phyloP scores from a whole-genome alignment of 1,140 invertebrate genomes.

The Gryllus bimaculatus region DNA sequence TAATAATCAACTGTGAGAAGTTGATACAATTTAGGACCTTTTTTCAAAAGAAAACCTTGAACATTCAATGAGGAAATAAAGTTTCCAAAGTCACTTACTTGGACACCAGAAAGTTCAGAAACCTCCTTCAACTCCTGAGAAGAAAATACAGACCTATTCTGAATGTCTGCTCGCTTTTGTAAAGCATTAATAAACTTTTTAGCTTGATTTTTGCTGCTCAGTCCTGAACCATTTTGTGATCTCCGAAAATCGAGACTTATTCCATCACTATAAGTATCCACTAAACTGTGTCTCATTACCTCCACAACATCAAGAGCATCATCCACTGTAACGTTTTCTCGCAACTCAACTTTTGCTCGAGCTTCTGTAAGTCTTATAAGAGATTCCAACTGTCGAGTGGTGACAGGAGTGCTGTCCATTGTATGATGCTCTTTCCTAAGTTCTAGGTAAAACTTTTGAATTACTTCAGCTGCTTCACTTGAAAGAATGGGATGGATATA shows the following conservation, averaged over 20 bases:
- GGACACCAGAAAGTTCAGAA: conserved; percentile 50
- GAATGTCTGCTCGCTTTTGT: conserved; percentile 48
- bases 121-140: conserved; percentile 65
- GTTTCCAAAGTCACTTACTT: conserved; percentile 45
- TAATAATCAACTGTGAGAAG: conserved; percentile 35
- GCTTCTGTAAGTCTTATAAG: conserved; percentile 80
- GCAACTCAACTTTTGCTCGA: conserved; percentile 72
- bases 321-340: conserved; percentile 61
- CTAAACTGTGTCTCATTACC: conserved; percentile 71
- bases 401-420: conserved; percentile 58
- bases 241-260: conserved; percentile 58
- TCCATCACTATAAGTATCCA: conserved; percentile 63
- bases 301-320: conserved; percentile 84
- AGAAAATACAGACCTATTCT: conserved; percentile 61
- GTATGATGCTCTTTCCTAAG: conserved; percentile 57
- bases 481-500: conserved; percentile 76
- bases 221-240: conserved; percentile 62
- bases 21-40: conserved; percentile 68
- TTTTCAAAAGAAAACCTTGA: conserved; percentile 76
- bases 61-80: conserved; percentile 71
- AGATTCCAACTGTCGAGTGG: conserved; percentile 76
- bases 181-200: conserved; percentile 66
- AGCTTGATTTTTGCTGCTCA: conserved; percentile 58
- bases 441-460: conserved; percentile 77
- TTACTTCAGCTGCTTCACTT: conserved; percentile 50